Percentiles rank a stretch among this genome's conserved stretches.
Conservation (phyloP, 2,113 vertebrate genomes). For the Meriones unguiculatus region DNA sequence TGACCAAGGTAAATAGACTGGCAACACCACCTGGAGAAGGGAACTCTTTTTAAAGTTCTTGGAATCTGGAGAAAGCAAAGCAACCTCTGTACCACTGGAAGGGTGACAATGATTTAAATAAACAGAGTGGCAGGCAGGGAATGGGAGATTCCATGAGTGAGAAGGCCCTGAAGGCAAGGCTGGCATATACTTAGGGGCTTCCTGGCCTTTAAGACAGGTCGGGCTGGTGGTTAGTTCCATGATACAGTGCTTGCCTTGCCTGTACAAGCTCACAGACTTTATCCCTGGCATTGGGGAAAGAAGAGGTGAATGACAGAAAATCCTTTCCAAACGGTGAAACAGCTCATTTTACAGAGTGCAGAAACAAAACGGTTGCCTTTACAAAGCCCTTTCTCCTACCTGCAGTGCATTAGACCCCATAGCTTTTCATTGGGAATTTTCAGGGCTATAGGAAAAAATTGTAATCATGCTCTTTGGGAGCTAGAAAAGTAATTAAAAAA, state of each 20-base stretch:
- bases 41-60: not conserved
- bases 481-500: not conserved
- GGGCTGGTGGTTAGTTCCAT: not conserved
- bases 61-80: not conserved
- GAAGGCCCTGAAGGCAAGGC: not conserved
- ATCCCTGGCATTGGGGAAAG: not conserved
- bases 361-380: not conserved
- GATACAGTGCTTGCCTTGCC: not conserved
- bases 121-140: not conserved
- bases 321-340: not conserved
- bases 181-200: not conserved
- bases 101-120: not conserved
- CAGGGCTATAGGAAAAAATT: not conserved
- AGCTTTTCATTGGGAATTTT: slow-evolving; percentile 11
- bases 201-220: not conserved
- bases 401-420: not conserved
- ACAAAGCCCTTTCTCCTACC: not conserved
- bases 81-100: not conserved
- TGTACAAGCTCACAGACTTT: not conserved
- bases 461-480: not conserved
- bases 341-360: not conserved
- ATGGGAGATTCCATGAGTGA: not conserved
- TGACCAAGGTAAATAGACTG: not conserved
- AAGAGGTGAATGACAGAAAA: not conserved
- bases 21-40: not conserved